Base-by-base conservation (phyloP, 2,113 vertebrate species). In the Jaculus jaculus region DNA sequence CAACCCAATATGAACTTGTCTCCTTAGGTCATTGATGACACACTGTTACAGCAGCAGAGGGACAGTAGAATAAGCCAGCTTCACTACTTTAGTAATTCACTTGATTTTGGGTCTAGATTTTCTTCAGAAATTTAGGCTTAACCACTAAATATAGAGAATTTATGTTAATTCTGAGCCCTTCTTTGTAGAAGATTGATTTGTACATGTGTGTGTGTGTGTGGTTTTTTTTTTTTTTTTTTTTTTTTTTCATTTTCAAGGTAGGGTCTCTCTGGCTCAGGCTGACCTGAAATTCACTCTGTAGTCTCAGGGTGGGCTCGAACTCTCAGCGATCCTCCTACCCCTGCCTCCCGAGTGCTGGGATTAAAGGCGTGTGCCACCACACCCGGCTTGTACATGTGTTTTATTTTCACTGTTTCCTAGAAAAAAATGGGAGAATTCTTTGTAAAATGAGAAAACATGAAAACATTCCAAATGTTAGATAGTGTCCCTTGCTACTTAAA, bases 121-220 rank as follows among this genome's bases (percentile, higher is more conserved):
- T 79, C 47, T 20, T 90, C 79, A n/a, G 82, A 75, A 81, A 68
- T 89, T 89, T 18, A 39, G 32, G 63, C 79, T 81, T 86, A 86
- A 91, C 54, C 37, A 80, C 34, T n/a, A 83, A 37, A n/a, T 90
- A 83, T 72, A 47, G 1, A 82, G 54, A 86, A 82, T 93, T 82
- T 58, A 68, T 16, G 58, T 77, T 92, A 73, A 23, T 87, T 94
- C 32, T 91, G 61, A 80, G 42, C 61, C 60, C 65, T 87, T 90
- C 91, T 75, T 47, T 30, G 11, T 47, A 66, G 73, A 32, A 8
- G 51, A 51, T 7, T 51, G 51, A 51, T 51, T n/a, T n/a, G n/a
- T n/a, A n/a, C n/a, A n/a, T n/a, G n/a, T n/a, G n/a, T n/a, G n/a
- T n/a, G n/a, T n/a, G n/a, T n/a, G n/a, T n/a, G n/a, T n/a, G n/a